Base-by-base conservation (phyloP, 1,140 invertebrate species). In the Drosophila subpulchrella region DNA sequence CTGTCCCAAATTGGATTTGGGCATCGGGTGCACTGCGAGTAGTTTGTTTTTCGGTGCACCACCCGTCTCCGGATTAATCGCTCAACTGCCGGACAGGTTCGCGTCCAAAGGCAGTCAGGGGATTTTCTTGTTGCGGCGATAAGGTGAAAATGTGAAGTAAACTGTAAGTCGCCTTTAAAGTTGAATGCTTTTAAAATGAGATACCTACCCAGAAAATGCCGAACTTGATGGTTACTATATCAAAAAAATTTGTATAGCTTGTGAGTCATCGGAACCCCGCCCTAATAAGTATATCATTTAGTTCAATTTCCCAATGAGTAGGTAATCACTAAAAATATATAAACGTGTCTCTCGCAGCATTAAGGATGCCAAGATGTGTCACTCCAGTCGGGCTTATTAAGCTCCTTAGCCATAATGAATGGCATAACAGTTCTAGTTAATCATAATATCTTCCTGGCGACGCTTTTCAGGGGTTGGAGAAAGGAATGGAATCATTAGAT, bases 341-440 rank as follows among this genome's bases (percentile, higher is more conserved):
- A 10, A 20, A 1, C 20, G 20, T 34, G n/a, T 17, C 30, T 17
- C 12, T 34, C 42, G 3, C 11, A 13, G 4, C n/a, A 48, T 27
- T 30, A 62, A 48, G 48, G 38, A 62, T 54, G 39, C 32, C 60
- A 5, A 54, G 65, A 53, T 68, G 41, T 53, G 47, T 12, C 60
- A 59, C 30, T 48, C 13, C 17, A 59, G 32, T 12, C 54, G n/a
- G 20, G 27, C 51, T 71, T 71, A 71, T 42, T 71, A 72, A 58
- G 68, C 51, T 58, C 68, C 42, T 72, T 71, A 39, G 34, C 42
- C 53, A 58, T 72, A 72, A 72, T 71, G 42, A 72, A 72, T 72
- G 70, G 15, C 70, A 61, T 73, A 73, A 73, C 70, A 48, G 56
- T 73, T 60, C 56, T 56, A 61, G 70, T 73, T 73, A 73, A 61